phyloP scores from a whole-genome alignment of 2,888 invertebrate species.

The Polia nebulosa region DNA sequence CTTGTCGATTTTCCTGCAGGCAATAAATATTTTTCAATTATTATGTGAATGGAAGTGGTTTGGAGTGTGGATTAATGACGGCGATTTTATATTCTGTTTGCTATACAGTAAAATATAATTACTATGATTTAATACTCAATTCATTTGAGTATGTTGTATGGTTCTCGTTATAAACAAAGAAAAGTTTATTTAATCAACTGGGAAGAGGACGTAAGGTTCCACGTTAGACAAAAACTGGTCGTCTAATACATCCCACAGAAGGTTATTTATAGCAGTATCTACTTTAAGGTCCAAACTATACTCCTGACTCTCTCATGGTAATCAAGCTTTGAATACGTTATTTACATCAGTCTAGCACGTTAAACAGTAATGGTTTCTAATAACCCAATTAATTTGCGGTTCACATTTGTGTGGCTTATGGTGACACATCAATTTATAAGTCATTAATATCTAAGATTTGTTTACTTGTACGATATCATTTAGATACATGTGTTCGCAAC shows the following conservation, averaged over 20 bases:
- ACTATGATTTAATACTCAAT: neutral
- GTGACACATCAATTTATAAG: too few species aligned
- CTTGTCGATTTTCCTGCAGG: slow-evolving; percentile 94
- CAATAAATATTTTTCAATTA: slow-evolving; percentile 38
- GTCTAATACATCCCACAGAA: too few species aligned
- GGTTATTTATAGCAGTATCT: too few species aligned
- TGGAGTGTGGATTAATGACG: neutral
- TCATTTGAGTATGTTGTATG: neutral
- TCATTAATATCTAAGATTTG: too few species aligned
- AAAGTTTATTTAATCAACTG: neutral
- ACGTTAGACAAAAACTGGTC: too few species aligned
- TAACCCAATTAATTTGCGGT: neutral
- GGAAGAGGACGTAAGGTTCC: too few species aligned
- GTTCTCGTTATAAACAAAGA: neutral
- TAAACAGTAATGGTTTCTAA: neutral
- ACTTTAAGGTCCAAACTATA: neutral
- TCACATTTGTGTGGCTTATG: neutral
- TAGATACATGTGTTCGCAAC: neutral
- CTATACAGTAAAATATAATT: neutral
- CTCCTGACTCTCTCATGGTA: too few species aligned
- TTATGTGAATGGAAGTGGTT: neutral
- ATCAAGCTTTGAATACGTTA: neutral
- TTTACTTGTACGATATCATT: too few species aligned
- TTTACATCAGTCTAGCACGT: neutral
- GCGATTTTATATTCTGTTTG: neutral